phyloP scores from a whole-genome alignment of 2,888 invertebrate genomes.

The Synanthedon myopaeformis region DNA sequence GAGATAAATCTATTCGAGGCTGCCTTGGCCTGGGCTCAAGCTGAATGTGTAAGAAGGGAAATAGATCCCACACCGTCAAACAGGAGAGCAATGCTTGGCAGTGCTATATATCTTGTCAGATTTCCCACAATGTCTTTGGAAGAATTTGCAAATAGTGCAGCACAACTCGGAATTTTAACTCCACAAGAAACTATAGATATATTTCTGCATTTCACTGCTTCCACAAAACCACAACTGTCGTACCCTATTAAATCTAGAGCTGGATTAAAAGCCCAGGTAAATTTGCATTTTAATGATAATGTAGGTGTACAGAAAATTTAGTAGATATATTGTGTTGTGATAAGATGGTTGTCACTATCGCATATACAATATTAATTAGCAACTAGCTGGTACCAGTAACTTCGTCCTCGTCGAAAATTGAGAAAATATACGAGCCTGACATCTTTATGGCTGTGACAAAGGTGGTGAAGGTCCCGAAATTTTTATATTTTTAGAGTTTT shows the following conservation, averaged over 20 bases:
- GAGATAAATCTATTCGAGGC: conserved; percentile 93
- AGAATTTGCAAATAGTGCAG: conserved; percentile 92
- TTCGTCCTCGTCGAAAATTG: too few species aligned
- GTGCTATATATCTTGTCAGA: conserved; percentile 87
- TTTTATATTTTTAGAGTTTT: not conserved
- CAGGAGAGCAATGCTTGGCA: conserved; percentile 79
- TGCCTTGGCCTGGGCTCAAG: conserved; percentile 92
- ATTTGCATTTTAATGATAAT: conserved; percentile 9
- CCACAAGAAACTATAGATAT: conserved; percentile 95
- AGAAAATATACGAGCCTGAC: too few species aligned
- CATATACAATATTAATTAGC: too few species aligned
- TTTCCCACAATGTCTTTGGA: conserved; percentile 95
- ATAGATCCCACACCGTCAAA: conserved; percentile 85
- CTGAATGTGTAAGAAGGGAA: conserved; percentile 88
- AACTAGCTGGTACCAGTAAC: too few species aligned
- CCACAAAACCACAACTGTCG: conserved; percentile 83
- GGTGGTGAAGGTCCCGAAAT: too few species aligned
- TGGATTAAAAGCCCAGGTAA: conserved; percentile 89
- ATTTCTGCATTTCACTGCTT: conserved; percentile 94
- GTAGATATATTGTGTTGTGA: not conserved
- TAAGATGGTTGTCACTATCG: too few species aligned
- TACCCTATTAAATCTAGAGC: conserved; percentile 87
- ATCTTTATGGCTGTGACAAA: too few species aligned
- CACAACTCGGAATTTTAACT: conserved; percentile 91
- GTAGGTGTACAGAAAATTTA: not conserved